Conservation (phyloP, 2,797 vertebrate genomes). For the Cossypha dichroa region DNA sequence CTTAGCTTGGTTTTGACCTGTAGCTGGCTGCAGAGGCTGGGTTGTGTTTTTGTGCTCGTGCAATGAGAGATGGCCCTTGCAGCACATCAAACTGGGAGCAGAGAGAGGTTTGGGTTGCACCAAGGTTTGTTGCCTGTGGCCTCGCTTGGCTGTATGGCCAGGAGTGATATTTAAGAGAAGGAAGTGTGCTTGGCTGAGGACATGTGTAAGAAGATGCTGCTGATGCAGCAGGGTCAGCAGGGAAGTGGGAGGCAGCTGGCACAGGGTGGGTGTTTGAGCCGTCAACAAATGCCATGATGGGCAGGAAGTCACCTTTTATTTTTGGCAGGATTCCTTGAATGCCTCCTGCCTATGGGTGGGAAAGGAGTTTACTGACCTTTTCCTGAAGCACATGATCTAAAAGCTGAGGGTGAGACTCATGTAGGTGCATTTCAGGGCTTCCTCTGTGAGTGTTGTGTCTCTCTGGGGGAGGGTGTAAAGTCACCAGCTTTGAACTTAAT, state of each 20-base stretch:
- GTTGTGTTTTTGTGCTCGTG: neutral
- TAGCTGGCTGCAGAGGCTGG: neutral
- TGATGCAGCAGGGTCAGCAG: neutral
- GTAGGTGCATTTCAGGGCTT: neutral
- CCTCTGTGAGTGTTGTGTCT: conserved; percentile 3
- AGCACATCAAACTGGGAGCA: neutral
- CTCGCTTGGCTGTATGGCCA: rapidly evolving
- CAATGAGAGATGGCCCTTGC: neutral
- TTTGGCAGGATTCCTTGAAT: neutral
- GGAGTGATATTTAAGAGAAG: neutral
- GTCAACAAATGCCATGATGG: rapidly evolving
- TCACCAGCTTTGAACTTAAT: neutral
- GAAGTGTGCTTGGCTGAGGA: neutral
- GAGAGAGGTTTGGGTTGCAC: neutral
- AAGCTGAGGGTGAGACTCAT: neutral
- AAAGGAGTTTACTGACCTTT: conserved; percentile 10
- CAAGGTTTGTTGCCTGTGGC: neutral
- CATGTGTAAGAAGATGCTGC: neutral
- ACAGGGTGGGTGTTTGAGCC: neutral
- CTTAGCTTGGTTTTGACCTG: neutral
- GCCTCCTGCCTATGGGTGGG: neutral
- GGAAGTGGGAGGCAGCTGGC: neutral
- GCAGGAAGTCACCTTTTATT: conserved; percentile 13
- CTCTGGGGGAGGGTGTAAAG: neutral
- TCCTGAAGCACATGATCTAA: neutral